Evolutionary conservation across 1,140 invertebrate species (phyloP).

Genomic region (Temnothorax longispinosus): DNA sequence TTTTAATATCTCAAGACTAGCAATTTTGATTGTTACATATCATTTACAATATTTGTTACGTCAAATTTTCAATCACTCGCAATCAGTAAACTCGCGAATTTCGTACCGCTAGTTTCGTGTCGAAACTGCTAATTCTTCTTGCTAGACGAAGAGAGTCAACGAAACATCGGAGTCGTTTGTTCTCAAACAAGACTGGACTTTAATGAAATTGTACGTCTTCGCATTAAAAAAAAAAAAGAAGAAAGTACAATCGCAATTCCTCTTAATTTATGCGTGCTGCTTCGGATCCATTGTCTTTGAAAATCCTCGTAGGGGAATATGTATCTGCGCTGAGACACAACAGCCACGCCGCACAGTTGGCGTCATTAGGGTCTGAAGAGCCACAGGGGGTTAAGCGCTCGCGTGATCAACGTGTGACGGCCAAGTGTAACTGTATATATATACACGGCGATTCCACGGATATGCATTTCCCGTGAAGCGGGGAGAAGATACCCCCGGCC

Average conservation of each 20-base stretch:
- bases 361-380: conserved; percentile 40
- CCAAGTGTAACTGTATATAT: conserved; percentile 49
- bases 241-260: not conserved
- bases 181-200: not conserved
- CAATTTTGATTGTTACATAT: not conserved
- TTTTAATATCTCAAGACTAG: not conserved
- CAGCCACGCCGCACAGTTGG: conserved; percentile 15
- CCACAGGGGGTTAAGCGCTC: conserved; percentile 45
- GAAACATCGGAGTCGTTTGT: not conserved
- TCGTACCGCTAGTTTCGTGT: not conserved
- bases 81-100: not conserved
- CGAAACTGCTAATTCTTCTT: not conserved
- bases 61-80: not conserved
- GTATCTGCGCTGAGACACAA: not conserved
- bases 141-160: not conserved
- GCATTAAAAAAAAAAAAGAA: not conserved
- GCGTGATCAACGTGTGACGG: conserved; percentile 41
- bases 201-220: not conserved
- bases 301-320: not conserved
- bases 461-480: conserved; percentile 47
- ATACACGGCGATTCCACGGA: conserved; percentile 40
- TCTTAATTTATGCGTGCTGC: not conserved
- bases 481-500: not conserved
- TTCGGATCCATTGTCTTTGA: not conserved
- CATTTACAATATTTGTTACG: not conserved